Evolutionary conservation across 1,140 invertebrate genomes (phyloP).

Genomic region (Drosophila athabasca): DNA sequence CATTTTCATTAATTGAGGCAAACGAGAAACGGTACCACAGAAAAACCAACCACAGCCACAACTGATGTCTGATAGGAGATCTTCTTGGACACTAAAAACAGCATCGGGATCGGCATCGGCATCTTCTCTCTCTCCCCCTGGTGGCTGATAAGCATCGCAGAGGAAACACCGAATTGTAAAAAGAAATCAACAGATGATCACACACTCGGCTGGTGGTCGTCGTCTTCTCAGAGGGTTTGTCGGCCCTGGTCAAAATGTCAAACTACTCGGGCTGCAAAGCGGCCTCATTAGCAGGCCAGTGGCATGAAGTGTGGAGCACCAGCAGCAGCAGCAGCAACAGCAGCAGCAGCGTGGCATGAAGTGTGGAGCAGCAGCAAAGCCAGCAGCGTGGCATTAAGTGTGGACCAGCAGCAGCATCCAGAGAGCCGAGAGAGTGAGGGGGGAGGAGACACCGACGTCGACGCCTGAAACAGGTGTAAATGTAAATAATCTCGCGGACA

Average conservation of each 20-base stretch:
- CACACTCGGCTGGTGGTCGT: slow-evolving; percentile 71
- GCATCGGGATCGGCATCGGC: too few species aligned
- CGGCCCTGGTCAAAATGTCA: slow-evolving; percentile 64
- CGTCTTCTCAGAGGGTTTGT: slow-evolving; percentile 10
- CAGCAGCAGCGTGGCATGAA: slow-evolving; percentile 27
- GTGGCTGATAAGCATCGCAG: slow-evolving; percentile 61
- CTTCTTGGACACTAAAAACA: slow-evolving; percentile 12
- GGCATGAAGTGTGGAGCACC: slow-evolving; percentile 45
- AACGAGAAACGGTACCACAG: slow-evolving; percentile 41
- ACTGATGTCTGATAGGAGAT: slow-evolving; percentile 25
- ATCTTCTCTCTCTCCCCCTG: too few species aligned
- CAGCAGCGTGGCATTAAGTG: slow-evolving; percentile 35
- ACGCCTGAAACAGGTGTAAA: slow-evolving; percentile 66
- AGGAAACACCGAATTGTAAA: slow-evolving; percentile 32
- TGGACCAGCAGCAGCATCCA: slow-evolving; percentile 31
- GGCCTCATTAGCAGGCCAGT: slow-evolving; percentile 65
- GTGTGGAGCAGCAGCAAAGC: slow-evolving; percentile 24
- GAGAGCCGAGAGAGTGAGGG: too few species aligned
- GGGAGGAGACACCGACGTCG: slow-evolving; percentile 8
- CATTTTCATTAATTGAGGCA: slow-evolving; percentile 75
- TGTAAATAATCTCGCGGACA: slow-evolving; percentile 75
- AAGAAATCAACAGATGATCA: slow-evolving; percentile 64
- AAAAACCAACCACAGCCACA: slow-evolving; percentile 1
- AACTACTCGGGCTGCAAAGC: slow-evolving; percentile 40
- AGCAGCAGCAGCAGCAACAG: slow-evolving; percentile 1